Evolutionary conservation across 1,140 invertebrate species (phyloP), one percentile per base, ranked within the genome.

Genomic region (Drosophila bocki): DNA sequence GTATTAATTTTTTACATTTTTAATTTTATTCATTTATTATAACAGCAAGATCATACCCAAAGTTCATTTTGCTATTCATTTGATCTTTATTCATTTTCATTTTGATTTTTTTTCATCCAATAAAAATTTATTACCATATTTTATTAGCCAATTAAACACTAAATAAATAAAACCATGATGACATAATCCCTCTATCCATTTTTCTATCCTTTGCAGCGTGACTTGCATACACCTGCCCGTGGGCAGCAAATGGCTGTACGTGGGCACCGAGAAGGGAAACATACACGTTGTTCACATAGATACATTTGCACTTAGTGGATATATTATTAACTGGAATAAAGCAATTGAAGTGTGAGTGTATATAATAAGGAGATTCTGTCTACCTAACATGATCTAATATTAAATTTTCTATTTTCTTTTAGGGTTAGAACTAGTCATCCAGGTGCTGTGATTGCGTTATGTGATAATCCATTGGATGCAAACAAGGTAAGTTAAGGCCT

Each of bases 241-340:
- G 86, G 97, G 98, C 94, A 98, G 97, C 88, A 99, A 99, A 95
- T 99, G 99, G 99, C 94, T 99, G 76, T 99, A 99, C 94, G 96
- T 99, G 63, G 99, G 99, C 68, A 99, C 99, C 35, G 99, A 99
- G 92, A 95, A 97, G 75, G 99, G 99, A 62, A 99, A 99, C 94
- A 97, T 99, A 81, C 98, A 99, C 93, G 95, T 99, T 64, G 97
- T 99, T 81, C 98, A 99, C 94, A 96, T 99, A 77, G 98, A 99
- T 93, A 97, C 96, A 85, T 99, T 99, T 94, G 94, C 95, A 86
- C 95, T 99, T 80, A 99, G 98, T 91, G 98, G 98, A 77, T 99
- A 99, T 94, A 96, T 99, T 93, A 99, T 99, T 94, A 99, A 99
- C 95, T 99, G 99, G 99, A 99, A 99, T 95, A 99, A 99, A 95